A percentile compares a stretch with the other conserved stretches of the same genome.
phyloP scores from a whole-genome alignment of 2,888 invertebrate species.

The Boloria euphrosyne region DNA sequence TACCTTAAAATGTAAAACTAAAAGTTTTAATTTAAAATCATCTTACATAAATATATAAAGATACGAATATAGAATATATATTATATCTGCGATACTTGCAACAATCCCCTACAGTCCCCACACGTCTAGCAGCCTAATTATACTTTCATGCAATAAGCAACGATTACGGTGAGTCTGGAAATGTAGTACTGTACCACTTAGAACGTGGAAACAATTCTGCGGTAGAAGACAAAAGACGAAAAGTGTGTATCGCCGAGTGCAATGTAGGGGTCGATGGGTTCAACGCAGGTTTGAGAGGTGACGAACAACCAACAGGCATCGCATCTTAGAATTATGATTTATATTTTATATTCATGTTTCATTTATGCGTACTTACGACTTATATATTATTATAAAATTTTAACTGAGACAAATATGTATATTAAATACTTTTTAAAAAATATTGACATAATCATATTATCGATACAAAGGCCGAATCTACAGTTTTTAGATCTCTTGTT shows the following conservation, averaged over 20 bases:
- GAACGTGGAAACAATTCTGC: constrained; percentile 14
- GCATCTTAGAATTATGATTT: not conserved
- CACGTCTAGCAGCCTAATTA: not conserved
- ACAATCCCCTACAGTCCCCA: not conserved
- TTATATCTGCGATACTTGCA: not conserved
- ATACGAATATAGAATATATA: not conserved
- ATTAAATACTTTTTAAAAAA: too few relatives aligned
- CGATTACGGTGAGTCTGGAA: not conserved
- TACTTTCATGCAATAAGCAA: not conserved
- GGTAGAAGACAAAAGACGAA: constrained; percentile 26
- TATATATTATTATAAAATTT: too few relatives aligned
- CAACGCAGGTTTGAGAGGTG: constrained; percentile 9
- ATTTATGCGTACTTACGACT: too few relatives aligned
- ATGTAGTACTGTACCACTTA: not conserved
- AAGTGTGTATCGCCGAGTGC: constrained; percentile 13
- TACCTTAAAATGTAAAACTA: too few relatives aligned
- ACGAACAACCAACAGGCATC: not conserved
- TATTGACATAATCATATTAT: too few relatives aligned
- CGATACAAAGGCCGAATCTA: too few relatives aligned
- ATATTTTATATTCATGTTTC: too few relatives aligned
- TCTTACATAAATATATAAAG: too few relatives aligned
- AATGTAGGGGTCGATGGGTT: constrained; percentile 1
- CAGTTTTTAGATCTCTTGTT: too few relatives aligned
- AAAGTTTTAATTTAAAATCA: too few relatives aligned
- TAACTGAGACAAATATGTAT: too few relatives aligned